These are phyloP conservation scores for Platysternon megacephalum DNA, from an alignment of 2,113 vertebrate species.

Conservation along the genomic window DNA sequence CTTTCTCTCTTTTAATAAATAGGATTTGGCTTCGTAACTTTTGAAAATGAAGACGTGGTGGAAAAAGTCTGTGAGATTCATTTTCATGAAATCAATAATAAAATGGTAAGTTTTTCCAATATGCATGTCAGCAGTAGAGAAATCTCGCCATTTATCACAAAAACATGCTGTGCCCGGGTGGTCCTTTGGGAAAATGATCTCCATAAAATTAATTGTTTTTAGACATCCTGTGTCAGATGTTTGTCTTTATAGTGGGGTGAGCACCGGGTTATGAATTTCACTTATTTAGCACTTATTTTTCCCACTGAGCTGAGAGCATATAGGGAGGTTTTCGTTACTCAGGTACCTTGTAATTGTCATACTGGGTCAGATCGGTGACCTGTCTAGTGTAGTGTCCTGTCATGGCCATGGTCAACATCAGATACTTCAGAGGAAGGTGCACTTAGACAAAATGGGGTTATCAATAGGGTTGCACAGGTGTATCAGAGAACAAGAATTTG, in stretches of 20 bases:
- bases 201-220: fast-evolving
- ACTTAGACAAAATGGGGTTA: neutral
- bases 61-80: slow-evolving; percentile 99
- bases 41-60: slow-evolving; percentile 98
- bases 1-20: slow-evolving; percentile 34
- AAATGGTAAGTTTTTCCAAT: slow-evolving; percentile 92
- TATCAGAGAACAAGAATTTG: neutral
- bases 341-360: fast-evolving
- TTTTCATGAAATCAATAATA: slow-evolving; percentile 99
- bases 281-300: neutral
- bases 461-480: neutral
- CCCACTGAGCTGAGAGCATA: neutral
- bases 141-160: fast-evolving
- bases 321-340: neutral
- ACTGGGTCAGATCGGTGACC: neutral
- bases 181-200: neutral
- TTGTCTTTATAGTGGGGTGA: fast-evolving
- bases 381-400: neutral
- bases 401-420: neutral
- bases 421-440: neutral
- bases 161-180: fast-evolving
- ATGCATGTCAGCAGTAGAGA: fast-evolving
- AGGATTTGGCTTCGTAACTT: slow-evolving; percentile 99
- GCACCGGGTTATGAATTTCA: fast-evolving
- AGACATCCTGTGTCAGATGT: fast-evolving